A percentile compares a stretch with the other conserved stretches of the same genome.
These are phyloP conservation scores for Palloptera scutellata DNA, from an alignment of 2,888 invertebrate genomes.

Conservation along the genomic window DNA sequence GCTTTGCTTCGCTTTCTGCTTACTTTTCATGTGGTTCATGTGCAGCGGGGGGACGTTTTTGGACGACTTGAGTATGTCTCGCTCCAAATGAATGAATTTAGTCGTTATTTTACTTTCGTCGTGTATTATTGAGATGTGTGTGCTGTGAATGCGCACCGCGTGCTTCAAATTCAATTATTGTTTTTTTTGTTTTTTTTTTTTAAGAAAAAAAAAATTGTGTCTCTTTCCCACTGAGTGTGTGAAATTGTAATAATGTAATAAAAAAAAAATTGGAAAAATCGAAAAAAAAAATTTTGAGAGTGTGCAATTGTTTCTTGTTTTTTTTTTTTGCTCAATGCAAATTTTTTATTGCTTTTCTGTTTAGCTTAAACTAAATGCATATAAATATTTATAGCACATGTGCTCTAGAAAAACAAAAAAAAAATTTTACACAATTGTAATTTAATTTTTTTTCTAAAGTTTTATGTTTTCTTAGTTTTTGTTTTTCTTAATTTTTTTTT, in stretches of 20 bases:
- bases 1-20: not conserved
- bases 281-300: slow-evolving; percentile 4
- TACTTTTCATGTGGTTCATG: not conserved
- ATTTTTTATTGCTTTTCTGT: too few relatives aligned
- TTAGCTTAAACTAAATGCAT: too few relatives aligned
- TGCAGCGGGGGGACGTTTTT: slow-evolving; percentile 11
- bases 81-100: slow-evolving; percentile 33
- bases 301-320: not conserved
- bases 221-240: not conserved
- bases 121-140: slow-evolving; percentile 27
- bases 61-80: slow-evolving; percentile 18
- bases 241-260: not conserved
- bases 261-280: not conserved
- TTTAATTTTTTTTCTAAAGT: too few relatives aligned
- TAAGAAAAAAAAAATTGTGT: not conserved
- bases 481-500: too few relatives aligned
- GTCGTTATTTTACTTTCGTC: slow-evolving; percentile 37
- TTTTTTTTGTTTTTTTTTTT: too few relatives aligned
- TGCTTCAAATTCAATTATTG: not conserved
- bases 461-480: too few relatives aligned
- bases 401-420: too few relatives aligned
- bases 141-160: slow-evolving; percentile 11
- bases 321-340: too few relatives aligned
- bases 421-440: too few relatives aligned
- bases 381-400: too few relatives aligned